Evolutionary conservation across 2,113 vertebrate genomes (phyloP).

Genomic region (Rhineura floridana): DNA sequence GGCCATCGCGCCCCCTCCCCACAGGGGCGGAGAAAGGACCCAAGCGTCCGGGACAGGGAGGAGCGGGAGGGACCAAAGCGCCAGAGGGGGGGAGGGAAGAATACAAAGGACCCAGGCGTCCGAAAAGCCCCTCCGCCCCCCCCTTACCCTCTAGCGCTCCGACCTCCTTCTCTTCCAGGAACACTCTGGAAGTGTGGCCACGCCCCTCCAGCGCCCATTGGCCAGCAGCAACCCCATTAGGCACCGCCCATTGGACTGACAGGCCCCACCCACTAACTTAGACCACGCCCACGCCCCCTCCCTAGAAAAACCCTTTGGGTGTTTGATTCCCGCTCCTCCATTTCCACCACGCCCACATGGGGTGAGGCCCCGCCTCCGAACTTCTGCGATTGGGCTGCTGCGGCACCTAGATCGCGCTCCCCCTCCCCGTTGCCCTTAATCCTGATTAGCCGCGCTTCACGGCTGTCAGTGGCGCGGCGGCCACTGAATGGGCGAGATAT

Average conservation of each 20-base stretch:
- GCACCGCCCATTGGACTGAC: neutral
- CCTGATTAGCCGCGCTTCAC: no score
- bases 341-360: neutral
- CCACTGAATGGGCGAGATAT: no score
- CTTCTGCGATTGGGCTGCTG: neutral
- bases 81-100: neutral
- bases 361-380: neutral
- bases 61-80: neutral
- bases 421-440: no score
- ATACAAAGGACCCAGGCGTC: neutral
- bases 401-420: neutral
- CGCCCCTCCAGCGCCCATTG: conserved; percentile 23
- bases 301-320: neutral
- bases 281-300: no score
- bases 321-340: neutral
- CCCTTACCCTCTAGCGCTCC: neutral
- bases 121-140: neutral
- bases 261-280: rapidly evolving
- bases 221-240: no score
- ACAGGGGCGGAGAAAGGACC: neutral
- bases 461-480: no score
- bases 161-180: conserved; percentile 12
- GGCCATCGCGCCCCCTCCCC: neutral
- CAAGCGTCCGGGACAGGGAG: neutral
- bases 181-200: conserved; percentile 43